These are phyloP conservation scores for Quiscalus mexicanus DNA, from an alignment of 2,113 vertebrate genomes.

Conservation along the genomic window DNA sequence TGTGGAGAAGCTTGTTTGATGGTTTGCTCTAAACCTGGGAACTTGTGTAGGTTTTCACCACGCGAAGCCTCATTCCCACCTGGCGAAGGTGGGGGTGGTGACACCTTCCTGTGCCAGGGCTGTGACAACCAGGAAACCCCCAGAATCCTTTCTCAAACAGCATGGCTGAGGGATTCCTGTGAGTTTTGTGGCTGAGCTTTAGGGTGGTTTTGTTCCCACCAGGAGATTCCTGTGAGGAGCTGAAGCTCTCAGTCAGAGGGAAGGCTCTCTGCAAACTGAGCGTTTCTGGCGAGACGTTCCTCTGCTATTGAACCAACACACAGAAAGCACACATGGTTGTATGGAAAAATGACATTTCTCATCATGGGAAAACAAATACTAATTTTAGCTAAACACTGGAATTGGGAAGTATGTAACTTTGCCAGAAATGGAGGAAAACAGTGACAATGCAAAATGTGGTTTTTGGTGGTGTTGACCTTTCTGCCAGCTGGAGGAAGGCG, in stretches of 20 bases:
- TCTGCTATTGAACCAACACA: constrained; percentile 23
- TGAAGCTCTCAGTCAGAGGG: neutral
- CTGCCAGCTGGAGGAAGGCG: neutral
- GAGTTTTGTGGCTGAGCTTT: neutral
- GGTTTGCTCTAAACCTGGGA: neutral
- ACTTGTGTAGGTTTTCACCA: neutral
- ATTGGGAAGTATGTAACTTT: neutral
- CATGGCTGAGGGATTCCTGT: neutral
- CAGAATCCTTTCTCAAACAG: neutral
- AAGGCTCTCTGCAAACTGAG: neutral
- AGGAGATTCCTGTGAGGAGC: neutral
- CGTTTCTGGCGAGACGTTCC: neutral
- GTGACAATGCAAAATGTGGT: neutral
- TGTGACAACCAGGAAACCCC: neutral
- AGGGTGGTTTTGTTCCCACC: neutral
- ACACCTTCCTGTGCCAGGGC: neutral
- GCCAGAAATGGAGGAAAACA: neutral
- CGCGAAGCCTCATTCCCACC: neutral
- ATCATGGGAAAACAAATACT: neutral
- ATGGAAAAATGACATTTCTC: constrained; percentile 25
- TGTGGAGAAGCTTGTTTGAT: neutral
- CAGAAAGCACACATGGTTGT: neutral
- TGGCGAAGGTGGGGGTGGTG: neutral
- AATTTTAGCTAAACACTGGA: neutral
- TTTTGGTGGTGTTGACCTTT: neutral